These are phyloP conservation scores for Festucalex cinctus DNA, from an alignment of 2,113 vertebrate genomes.

Conservation along the genomic window DNA sequence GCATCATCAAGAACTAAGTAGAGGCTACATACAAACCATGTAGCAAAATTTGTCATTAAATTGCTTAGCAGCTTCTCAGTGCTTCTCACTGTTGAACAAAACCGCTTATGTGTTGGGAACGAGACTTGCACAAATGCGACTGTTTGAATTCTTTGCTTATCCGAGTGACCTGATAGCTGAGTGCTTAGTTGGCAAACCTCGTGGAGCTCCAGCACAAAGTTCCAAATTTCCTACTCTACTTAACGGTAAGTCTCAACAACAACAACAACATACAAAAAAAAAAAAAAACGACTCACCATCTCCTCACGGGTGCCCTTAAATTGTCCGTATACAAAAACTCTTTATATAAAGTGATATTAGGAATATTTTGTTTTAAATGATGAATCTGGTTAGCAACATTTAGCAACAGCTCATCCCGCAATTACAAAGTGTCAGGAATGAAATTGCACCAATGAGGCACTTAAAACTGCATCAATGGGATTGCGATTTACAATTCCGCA, in stretches of 20 bases:
- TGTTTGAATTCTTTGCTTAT: slow-evolving; percentile 36
- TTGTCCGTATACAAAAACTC: neutral
- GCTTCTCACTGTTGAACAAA: slow-evolving; percentile 11
- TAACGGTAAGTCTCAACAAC: neutral
- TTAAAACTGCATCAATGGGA: slow-evolving; percentile 19
- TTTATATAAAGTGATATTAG: neutral
- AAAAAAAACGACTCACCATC: neutral
- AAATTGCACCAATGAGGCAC: slow-evolving; percentile 21
- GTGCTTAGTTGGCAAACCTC: slow-evolving; percentile 2
- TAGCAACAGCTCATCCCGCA: slow-evolving; percentile 23
- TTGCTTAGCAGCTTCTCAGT: slow-evolving; percentile 1
- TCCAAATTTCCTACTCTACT: slow-evolving; percentile 16
- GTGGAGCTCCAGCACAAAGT: neutral
- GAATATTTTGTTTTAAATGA: slow-evolving; percentile 34
- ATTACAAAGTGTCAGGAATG: slow-evolving; percentile 46
- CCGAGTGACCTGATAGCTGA: neutral
- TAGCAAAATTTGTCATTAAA: neutral
- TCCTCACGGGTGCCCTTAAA: neutral
- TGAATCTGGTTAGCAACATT: slow-evolving; percentile 14
- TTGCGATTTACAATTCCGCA: slow-evolving; percentile 16
- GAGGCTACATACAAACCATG: neutral
- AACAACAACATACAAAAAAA: neutral
- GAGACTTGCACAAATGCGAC: slow-evolving; percentile 41
- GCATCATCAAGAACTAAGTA: neutral
- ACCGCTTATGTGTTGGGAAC: slow-evolving; percentile 42